Base-by-base conservation (phyloP, 2,888 invertebrate genomes). In the Cryptocephalus moraei region DNA sequence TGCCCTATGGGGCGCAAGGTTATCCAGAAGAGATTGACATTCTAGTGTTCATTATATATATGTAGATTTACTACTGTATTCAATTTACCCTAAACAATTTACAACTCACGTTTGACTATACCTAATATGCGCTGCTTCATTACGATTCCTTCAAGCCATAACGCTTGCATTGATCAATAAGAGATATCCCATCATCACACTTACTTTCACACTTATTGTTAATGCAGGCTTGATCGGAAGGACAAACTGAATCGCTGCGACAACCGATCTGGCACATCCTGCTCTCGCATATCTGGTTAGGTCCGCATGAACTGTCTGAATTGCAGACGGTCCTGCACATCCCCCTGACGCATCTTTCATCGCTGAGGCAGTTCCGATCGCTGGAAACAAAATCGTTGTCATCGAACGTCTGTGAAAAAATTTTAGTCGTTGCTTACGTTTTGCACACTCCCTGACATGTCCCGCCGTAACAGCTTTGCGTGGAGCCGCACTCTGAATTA, bases 261-360 rank as follows among this genome's bases (percentile, higher is more conserved):
- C 93, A 93, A 41, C 93, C 93, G 60, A 84, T 79, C 63, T 88
- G 82, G 65, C 92, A 92, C 53, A 91, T 76, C 59, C 91, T 78
- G 60, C 86, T 88, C 67, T 88, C 86, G 62, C 93, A 93, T 59
- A 93, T 90, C 69, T 91, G 87, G 55, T 86, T 84, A 10, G 78
- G 74, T 13, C 79, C 80, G 62, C 92, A 93, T 49, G 85, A 82
- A 10, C 82, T 78, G 65, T 93, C 91, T 45, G 84, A 88, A 64
- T 91, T 92, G 64, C 92, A 93, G 32, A 92, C 82, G 1, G 84
- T 77, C 68, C 86, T 84, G 63, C 92, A 92, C 45, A 84, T 79
- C 40, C 89, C 90, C 46, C 81, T 77, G 54, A 91, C 81, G 67
- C 93, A 93, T 57, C 87, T 81, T 69, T 92, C 91, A 62, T 91